These are phyloP conservation scores for Nasua narica DNA, from an alignment of 2,797 vertebrate species.

Conservation along the genomic window DNA sequence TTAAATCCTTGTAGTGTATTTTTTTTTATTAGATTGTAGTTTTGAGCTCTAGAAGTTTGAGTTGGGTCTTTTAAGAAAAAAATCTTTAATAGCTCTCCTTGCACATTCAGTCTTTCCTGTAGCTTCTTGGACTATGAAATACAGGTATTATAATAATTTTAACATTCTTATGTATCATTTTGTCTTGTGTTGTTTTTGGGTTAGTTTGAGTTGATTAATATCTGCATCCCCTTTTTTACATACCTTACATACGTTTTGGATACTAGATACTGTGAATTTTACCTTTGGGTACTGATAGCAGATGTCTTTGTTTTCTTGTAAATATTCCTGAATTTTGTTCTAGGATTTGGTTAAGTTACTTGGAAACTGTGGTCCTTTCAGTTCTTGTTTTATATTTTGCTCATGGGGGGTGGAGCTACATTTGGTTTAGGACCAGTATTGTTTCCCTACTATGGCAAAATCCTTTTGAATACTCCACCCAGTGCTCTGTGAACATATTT, in stretches of 20 bases:
- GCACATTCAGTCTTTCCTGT: not conserved
- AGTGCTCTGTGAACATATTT: not conserved
- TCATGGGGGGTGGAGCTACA: not conserved
- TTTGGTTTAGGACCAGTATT: not conserved
- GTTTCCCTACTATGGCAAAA: not conserved
- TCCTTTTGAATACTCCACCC: not conserved
- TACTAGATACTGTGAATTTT: not conserved
- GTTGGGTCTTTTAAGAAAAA: not conserved
- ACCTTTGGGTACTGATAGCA: not conserved
- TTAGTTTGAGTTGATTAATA: not conserved
- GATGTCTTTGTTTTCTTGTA: not conserved
- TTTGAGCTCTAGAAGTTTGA: not conserved
- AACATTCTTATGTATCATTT: not conserved
- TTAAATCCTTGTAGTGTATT: not conserved
- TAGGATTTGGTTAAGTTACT: not conserved
- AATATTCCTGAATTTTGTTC: not conserved
- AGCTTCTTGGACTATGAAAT: not conserved
- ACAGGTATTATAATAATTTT: not conserved
- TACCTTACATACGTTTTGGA: not conserved
- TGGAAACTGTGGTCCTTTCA: not conserved
- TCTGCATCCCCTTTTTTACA: not conserved
- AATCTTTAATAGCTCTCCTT: not conserved
- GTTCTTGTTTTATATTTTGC: not conserved
- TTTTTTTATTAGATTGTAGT: conserved; percentile 24
- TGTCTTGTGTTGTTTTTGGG: not conserved